Evolutionary conservation across 2,888 invertebrate species (phyloP), one percentile per base, ranked within the genome.

Genomic region (Pharmacophagus antenor): DNA sequence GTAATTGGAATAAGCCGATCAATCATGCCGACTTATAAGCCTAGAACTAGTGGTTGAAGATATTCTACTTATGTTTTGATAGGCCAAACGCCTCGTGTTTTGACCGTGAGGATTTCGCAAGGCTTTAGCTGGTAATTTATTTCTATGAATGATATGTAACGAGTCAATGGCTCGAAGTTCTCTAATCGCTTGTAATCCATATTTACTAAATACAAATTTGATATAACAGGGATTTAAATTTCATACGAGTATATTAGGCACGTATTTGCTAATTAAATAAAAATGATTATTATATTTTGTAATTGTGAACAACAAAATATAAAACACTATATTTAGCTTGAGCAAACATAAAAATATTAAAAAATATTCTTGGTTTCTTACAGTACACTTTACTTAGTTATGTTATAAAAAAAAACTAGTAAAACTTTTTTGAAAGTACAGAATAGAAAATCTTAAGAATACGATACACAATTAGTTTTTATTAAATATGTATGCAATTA

Each of bases 61-160:
- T 79, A 84, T 81, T 73, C 76, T 71, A 71, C 75, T 79, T 73
- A 72, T 86, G 80, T 86, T 85, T 82, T 85, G 85, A 84, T 84
- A 78, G 79, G 77, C 76, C 74, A 74, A 73, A 74, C 66, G 77
- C 72, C 69, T 71, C 74, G 75, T 83, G 84, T 84, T 86, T 79
- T 83, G 86, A 85, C 83, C 76, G 73, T 66, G 63, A 65, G 77
- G 83, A 79, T 77, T 83, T 80, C 71, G 74, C 67, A 61, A 60
- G 70, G 70, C 64, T 69, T 81, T 77, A 76, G 68, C 47, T 62
- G 63, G 67, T 75, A 80, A 82, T 84, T 81, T 84, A 79, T 77
- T 74, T 79, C 74, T 77, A 77, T 81, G 79, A 78, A 79, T 73
- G 74, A 69, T 70, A 66, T 68, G 70, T 72, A 70, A 65, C 67